Evolutionary conservation across 2,113 vertebrate genomes (phyloP), one percentile per base, ranked within the genome.

Genomic region (Tragelaphus strepsiceros): DNA sequence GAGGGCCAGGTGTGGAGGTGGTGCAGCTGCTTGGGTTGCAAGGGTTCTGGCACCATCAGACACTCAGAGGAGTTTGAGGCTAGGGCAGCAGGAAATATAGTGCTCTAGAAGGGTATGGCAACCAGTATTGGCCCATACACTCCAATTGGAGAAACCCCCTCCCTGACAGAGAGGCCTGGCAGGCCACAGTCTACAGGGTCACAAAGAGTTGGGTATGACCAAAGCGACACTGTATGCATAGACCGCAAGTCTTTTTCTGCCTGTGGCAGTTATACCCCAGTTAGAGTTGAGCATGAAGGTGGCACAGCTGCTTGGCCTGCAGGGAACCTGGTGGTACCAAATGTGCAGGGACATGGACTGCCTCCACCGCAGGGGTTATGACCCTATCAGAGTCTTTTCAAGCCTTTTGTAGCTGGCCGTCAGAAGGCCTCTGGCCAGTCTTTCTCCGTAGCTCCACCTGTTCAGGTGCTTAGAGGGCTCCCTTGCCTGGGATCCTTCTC

Each of bases 41-140:
- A 3, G 62, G 62, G 4, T 67, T n/a, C 62, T 67, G 32, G 62
- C 32, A n/a, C 2, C 62, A 67, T 0, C 62, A n/a, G 62, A 5
- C n/a, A 9, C 0, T 67, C 62, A n/a, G 32, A 8, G 3, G 7
- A 2, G 32, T 64, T 67, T 0, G 17, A 0, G 4, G 32, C 16
- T 67, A 67, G 62, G 62, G 62, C 62, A 67, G 16, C 32, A n/a
- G 32, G 16, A 67, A 67, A 64, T 64, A 64, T 0, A n/a, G 16
- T 15, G 62, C 62, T 64, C 62, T 64, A 64, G 62, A 67, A 67
- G 32, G 32, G 32, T 19, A 10, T 67, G 62, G 32, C 62, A 67
- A 19, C 62, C 32, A n/a, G 62, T 67, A n/a, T n/a, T n/a, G 62
- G 32, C 32, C 2, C 7, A 67, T 19, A n/a, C 1, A 0, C 62